phyloP scores from a whole-genome alignment of 92 coral and sea anemone genomes.

The Muricea muricata region DNA sequence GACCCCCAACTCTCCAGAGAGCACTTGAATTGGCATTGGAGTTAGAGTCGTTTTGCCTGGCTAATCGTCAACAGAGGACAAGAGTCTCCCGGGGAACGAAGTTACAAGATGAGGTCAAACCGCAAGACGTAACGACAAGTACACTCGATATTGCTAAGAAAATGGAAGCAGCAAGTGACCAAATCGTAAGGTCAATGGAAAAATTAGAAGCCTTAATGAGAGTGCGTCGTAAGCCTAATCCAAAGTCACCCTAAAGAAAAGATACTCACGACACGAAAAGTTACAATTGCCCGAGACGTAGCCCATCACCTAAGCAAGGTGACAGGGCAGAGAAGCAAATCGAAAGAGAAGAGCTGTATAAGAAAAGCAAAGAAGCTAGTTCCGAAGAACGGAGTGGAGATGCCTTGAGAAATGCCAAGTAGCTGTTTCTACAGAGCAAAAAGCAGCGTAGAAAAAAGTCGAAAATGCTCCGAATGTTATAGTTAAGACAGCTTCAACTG shows the following conservation, averaged over 20 bases:
- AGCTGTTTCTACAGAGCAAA: conserved; percentile 42
- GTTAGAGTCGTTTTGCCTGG: conserved; percentile 57
- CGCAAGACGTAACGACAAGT: conserved; percentile 4
- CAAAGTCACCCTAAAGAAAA: neutral
- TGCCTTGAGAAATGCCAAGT: neutral
- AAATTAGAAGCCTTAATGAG: neutral
- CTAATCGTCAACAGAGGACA: conserved; percentile 34
- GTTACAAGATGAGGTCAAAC: neutral
- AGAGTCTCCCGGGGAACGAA: neutral
- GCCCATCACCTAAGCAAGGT: too few species aligned
- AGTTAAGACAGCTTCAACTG: conserved; percentile 34
- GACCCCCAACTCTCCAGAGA: conserved; percentile 50
- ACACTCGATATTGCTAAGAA: conserved; percentile 1
- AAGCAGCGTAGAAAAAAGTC: conserved; percentile 13
- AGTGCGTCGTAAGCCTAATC: neutral
- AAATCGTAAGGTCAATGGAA: neutral
- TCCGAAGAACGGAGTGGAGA: neutral
- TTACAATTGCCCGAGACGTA: neutral
- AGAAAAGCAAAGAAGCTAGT: too few species aligned
- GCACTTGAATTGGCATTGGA: conserved; percentile 60
- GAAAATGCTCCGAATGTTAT: conserved; percentile 33
- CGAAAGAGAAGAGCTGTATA: too few species aligned
- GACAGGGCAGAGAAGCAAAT: too few species aligned
- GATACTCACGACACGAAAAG: neutral
- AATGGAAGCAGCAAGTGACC: neutral